A percentile compares a stretch with the other conserved stretches of the same genome.
Evolutionary conservation across 2,888 invertebrate genomes (phyloP).

Genomic region (Dryobota labecula): DNA sequence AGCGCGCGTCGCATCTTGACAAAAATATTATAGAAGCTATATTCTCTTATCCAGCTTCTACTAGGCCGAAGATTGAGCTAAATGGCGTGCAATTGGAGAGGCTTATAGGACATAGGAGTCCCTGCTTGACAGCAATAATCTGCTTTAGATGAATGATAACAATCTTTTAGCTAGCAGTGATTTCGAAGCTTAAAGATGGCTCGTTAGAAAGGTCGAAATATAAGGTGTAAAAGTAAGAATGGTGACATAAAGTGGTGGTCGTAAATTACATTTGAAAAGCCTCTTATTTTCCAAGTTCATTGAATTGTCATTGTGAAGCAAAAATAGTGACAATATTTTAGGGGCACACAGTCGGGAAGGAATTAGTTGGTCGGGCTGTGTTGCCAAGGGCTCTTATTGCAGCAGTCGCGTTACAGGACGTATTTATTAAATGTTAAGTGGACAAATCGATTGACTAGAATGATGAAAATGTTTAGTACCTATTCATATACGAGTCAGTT

Average conservation of each 20-base stretch:
- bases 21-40: too few relatives aligned
- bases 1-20: too few relatives aligned
- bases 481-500: background rate
- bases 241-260: background rate
- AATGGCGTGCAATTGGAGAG: too few relatives aligned
- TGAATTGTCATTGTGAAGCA: background rate
- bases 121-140: background rate
- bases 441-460: constrained; percentile 63
- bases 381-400: background rate
- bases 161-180: background rate
- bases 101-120: background rate
- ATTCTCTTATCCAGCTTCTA: background rate
- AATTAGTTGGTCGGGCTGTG: background rate
- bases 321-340: background rate
- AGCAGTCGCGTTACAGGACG: constrained; percentile 48
- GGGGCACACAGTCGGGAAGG: background rate
- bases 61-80: background rate
- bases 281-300: background rate
- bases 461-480: constrained; percentile 28
- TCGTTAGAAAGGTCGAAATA: background rate
- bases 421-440: constrained; percentile 66
- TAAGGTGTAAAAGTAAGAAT: too few relatives aligned
- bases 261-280: background rate
- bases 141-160: background rate
- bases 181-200: background rate